Conservation (phyloP, 2,888 invertebrate species). For the Lacanobia oleracea region DNA sequence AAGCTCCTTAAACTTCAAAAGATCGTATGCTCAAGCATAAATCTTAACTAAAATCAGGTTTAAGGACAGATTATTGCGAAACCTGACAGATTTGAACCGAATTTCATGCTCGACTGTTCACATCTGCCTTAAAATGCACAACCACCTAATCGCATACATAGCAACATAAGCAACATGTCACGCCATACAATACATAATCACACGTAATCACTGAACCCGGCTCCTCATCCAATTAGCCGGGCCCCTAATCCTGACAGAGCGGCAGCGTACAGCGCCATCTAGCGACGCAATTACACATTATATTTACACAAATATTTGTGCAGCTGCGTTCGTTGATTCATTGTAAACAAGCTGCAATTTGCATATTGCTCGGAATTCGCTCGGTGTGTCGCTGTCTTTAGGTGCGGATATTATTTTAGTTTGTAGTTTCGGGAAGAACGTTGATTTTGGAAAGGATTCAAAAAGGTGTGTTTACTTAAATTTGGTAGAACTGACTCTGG, state of each 20-base stretch:
- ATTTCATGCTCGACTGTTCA: conserved; percentile 7
- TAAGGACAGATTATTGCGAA: background rate
- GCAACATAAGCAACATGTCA: conserved; percentile 17
- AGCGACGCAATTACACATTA: conserved; percentile 70
- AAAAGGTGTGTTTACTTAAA: too few relatives aligned
- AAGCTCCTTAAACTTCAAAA: background rate
- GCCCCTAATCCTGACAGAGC: conserved; percentile 61
- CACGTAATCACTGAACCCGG: conserved; percentile 52
- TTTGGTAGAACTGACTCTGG: background rate
- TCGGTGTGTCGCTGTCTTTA: conserved; percentile 67
- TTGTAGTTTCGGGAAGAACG: conserved; percentile 39
- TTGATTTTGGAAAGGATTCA: background rate
- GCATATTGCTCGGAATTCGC: conserved; percentile 67
- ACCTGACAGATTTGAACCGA: background rate
- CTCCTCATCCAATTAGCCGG: conserved; percentile 61
- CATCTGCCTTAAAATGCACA: conserved; percentile 23
- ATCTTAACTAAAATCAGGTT: background rate
- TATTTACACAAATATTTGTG: conserved; percentile 76
- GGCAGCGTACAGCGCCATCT: conserved; percentile 64
- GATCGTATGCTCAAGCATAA: background rate
- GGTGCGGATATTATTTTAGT: conserved; percentile 68
- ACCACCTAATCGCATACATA: conserved; percentile 32
- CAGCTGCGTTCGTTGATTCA: conserved; percentile 75
- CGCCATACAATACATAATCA: conserved; percentile 52
- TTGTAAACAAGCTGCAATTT: conserved; percentile 74